Evolutionary conservation across 2,797 vertebrate genomes (phyloP).

Genomic region (Eurystomus glaucurus): DNA sequence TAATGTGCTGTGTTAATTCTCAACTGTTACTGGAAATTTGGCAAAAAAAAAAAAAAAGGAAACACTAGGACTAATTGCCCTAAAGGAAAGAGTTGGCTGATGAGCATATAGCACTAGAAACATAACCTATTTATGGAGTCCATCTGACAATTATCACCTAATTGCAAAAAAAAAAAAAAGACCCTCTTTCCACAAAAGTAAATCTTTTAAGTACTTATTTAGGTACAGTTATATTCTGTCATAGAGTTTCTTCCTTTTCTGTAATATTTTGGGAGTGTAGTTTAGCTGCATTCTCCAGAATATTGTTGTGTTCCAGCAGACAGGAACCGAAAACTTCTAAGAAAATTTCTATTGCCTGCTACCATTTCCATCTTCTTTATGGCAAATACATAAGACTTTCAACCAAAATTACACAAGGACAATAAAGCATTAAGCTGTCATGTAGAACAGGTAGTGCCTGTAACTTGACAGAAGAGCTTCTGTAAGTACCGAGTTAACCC

Average conservation of each 20-base stretch:
- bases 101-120: not conserved
- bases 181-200: not conserved
- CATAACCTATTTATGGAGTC: not conserved
- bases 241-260: not conserved
- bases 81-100: not conserved
- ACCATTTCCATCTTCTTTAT: not conserved
- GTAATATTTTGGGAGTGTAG: not conserved
- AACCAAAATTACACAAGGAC: not conserved
- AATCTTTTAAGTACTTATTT: not conserved
- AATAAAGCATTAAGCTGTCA: not conserved
- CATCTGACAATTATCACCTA: not conserved
- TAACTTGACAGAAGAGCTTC: not conserved
- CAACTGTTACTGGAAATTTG: conserved; percentile 1
- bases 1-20: not conserved
- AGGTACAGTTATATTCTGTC: not conserved
- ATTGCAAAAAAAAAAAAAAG: not conserved
- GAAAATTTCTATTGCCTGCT: not conserved
- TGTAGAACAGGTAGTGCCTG: not conserved
- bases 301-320: not conserved
- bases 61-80: not conserved
- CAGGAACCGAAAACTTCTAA: not conserved
- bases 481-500: not conserved
- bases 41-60: not conserved
- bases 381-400: not conserved
- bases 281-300: not conserved